phyloP scores from a whole-genome alignment of 2,113 vertebrate species.

The Mus pahari region DNA sequence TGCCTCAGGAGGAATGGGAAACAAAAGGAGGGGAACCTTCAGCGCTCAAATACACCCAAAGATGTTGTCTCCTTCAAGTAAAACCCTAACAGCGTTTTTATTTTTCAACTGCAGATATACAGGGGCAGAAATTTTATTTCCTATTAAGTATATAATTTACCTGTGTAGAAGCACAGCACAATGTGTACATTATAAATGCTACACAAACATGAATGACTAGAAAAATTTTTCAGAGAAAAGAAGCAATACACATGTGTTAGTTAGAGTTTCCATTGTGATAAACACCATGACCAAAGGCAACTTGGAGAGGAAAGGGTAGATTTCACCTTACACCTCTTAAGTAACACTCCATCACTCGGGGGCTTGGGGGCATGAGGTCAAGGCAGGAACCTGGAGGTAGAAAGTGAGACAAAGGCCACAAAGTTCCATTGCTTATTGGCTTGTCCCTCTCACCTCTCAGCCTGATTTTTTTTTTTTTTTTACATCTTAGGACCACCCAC shows the following conservation, averaged over 20 bases:
- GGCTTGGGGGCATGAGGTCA: neutral
- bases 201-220: constrained; percentile 38
- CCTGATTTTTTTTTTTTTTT: neutral
- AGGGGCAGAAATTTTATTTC: constrained; percentile 55
- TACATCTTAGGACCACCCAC: neutral
- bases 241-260: neutral
- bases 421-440: neutral
- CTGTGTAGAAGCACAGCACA: constrained; percentile 5
- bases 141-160: constrained; percentile 57
- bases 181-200: neutral
- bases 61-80: neutral
- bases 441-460: neutral
- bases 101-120: constrained; percentile 44
- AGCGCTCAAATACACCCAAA: neutral
- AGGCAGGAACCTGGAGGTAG: neutral
- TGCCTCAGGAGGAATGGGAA: no score
- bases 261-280: neutral
- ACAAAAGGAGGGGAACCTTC: neutral
- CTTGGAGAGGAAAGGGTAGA: neutral
- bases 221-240: constrained; percentile 48
- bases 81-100: neutral
- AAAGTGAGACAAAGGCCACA: neutral
- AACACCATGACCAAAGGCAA: neutral
- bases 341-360: neutral
- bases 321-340: neutral